Percentiles rank a stretch among this genome's conserved stretches.
phyloP scores from a whole-genome alignment of 2,888 invertebrate species.

The Eremobia ochroleuca region DNA sequence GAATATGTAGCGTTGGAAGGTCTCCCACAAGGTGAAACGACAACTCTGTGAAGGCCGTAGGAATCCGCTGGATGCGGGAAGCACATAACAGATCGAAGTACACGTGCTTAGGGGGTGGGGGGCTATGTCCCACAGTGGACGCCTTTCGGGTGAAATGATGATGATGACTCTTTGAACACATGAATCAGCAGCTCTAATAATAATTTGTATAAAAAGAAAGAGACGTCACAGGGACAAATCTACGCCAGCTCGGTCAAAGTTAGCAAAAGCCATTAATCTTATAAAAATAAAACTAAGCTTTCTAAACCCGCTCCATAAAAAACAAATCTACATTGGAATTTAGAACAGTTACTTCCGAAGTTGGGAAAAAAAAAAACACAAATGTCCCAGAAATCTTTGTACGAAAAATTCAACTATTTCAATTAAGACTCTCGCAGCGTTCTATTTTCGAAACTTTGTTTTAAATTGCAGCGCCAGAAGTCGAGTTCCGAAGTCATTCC shows the following conservation, averaged over 20 bases:
- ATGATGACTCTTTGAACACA: not conserved
- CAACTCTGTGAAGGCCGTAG: not conserved
- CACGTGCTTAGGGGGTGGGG: too few species aligned
- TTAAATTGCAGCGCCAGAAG: conserved; percentile 80
- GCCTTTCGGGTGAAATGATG: not conserved
- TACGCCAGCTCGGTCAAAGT: conserved; percentile 10
- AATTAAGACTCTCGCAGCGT: conserved; percentile 84
- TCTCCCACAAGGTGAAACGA: not conserved
- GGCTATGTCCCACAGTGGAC: not conserved
- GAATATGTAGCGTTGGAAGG: not conserved
- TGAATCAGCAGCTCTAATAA: not conserved
- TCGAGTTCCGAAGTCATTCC: conserved; percentile 78
- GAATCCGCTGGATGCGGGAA: not conserved
- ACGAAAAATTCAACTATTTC: conserved; percentile 84
- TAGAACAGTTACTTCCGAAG: conserved; percentile 55
- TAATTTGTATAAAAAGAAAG: not conserved
- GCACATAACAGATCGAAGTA: not conserved
- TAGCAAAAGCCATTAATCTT: conserved; percentile 53
- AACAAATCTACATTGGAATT: conserved; percentile 65
- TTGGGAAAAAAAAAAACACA: conserved; percentile 44
- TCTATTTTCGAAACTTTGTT: conserved; percentile 85
- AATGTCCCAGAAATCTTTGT: conserved; percentile 64
- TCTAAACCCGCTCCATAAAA: conserved; percentile 43
- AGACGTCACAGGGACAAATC: conserved; percentile 6
- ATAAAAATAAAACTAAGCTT: conserved; percentile 54